These are phyloP conservation scores for Struthio camelus DNA, from an alignment of 2,113 vertebrate genomes.

Conservation along the genomic window DNA sequence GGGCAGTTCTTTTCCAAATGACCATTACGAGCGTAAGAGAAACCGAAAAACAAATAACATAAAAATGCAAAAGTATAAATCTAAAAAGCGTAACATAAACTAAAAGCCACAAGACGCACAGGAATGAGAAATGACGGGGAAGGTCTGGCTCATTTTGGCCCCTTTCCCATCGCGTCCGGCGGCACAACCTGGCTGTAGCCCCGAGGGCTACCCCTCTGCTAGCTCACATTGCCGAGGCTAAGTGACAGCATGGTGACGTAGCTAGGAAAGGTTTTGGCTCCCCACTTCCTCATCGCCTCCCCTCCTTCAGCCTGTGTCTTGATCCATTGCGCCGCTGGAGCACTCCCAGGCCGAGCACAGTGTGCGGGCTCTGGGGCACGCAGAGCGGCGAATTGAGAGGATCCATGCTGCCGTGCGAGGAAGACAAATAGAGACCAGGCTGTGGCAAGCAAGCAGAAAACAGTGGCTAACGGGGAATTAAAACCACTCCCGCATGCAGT, in stretches of 20 bases:
- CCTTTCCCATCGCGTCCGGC: not conserved
- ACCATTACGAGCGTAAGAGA: not conserved
- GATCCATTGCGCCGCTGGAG: not conserved
- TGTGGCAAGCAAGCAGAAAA: not conserved
- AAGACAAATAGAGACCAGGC: not conserved
- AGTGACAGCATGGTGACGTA: not conserved
- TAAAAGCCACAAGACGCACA: not conserved
- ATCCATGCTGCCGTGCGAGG: not conserved
- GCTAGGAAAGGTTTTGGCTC: not conserved
- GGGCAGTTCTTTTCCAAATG: not conserved
- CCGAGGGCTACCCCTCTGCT: too few relatives aligned
- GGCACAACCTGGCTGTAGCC: not conserved
- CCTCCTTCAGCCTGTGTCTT: not conserved
- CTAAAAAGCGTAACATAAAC: not conserved
- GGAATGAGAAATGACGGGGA: not conserved
- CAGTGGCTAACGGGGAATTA: not conserved
- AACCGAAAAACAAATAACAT: not conserved
- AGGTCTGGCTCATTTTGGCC: not conserved
- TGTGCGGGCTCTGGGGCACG: not conserved
- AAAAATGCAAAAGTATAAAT: not conserved
- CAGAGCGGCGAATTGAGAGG: rapidly evolving
- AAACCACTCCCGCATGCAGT: not conserved
- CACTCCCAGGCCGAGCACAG: not conserved
- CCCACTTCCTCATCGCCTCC: not conserved
- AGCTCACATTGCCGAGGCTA: not conserved